phyloP scores from a whole-genome alignment of 30 jellyfish, hydroid and myxozoan species.

The Haliclystus octoradiatus region DNA sequence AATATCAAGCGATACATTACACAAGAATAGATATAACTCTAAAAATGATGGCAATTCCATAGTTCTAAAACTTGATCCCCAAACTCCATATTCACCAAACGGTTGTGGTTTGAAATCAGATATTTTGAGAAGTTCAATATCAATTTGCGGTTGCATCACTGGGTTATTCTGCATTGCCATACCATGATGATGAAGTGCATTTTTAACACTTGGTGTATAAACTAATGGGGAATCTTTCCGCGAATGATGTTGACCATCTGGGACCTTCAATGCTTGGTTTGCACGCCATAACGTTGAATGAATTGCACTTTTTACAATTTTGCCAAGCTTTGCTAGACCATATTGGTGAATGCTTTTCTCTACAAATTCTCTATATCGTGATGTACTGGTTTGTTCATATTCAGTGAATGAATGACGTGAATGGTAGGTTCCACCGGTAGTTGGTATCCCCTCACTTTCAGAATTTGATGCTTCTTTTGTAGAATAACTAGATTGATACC shows the following conservation, averaged over 20 bases:
- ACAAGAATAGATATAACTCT: slow-evolving; percentile 52
- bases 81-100: slow-evolving; percentile 49
- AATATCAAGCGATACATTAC: slow-evolving; percentile 62
- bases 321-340: slow-evolving; percentile 58
- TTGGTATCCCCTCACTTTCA: slow-evolving; percentile 3
- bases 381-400: slow-evolving; percentile 58
- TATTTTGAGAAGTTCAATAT: neutral
- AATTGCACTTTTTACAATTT: slow-evolving; percentile 28
- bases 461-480: neutral
- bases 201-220: neutral
- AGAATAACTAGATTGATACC: slow-evolving; percentile 9
- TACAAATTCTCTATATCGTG: slow-evolving; percentile 82
- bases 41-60: slow-evolving; percentile 90
- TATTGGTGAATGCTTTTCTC: slow-evolving; percentile 59
- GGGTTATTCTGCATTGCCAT: neutral
- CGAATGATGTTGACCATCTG: neutral
- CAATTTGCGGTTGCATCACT: neutral
- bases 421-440: slow-evolving; percentile 5
- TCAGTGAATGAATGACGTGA: slow-evolving; percentile 25
- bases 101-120: slow-evolving; percentile 21
- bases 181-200: neutral
- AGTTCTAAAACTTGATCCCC: slow-evolving; percentile 59
- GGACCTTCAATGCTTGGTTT: slow-evolving; percentile 3
- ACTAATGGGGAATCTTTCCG: neutral
- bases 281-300: slow-evolving; percentile 66